Percentiles rank a stretch among this genome's conserved stretches.
phyloP scores from a whole-genome alignment of 2,888 invertebrate species.

The Drosophila buzzatii region DNA sequence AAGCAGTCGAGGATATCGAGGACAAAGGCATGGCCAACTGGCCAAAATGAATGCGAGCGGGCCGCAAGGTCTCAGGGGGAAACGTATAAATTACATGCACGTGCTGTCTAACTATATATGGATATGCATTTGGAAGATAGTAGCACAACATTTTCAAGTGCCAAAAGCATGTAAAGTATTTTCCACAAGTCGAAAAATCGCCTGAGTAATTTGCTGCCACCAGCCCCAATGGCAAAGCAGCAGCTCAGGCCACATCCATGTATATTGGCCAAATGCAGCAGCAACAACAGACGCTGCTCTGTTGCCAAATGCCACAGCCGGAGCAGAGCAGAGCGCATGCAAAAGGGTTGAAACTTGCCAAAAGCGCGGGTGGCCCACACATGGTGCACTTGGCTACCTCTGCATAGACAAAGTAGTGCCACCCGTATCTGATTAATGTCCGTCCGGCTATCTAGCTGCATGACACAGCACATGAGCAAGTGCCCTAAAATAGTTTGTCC shows the following conservation, averaged over 20 bases:
- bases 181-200: slow-evolving; percentile 27
- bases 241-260: background rate
- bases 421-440: slow-evolving; percentile 45
- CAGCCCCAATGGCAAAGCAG: slow-evolving; percentile 15
- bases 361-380: slow-evolving; percentile 5
- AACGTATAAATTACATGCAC: slow-evolving; percentile 52
- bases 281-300: slow-evolving; percentile 18
- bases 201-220: slow-evolving; percentile 35
- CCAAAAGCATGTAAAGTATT: slow-evolving; percentile 54
- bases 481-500: background rate
- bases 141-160: slow-evolving; percentile 42
- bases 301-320: slow-evolving; percentile 37
- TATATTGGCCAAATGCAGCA: slow-evolving; percentile 43
- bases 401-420: background rate
- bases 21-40: slow-evolving; percentile 5
- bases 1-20: slow-evolving; percentile 15
- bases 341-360: slow-evolving; percentile 28
- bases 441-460: slow-evolving; percentile 19
- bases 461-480: slow-evolving; percentile 4
- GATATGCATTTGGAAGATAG: background rate
- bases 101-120: slow-evolving; percentile 10
- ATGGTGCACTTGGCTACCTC: background rate
- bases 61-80: slow-evolving; percentile 17
- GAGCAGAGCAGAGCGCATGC: slow-evolving; percentile 1
- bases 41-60: slow-evolving; percentile 22